phyloP scores from a whole-genome alignment of 2,888 invertebrate genomes.

The Mesorhabditis spiculigera region DNA sequence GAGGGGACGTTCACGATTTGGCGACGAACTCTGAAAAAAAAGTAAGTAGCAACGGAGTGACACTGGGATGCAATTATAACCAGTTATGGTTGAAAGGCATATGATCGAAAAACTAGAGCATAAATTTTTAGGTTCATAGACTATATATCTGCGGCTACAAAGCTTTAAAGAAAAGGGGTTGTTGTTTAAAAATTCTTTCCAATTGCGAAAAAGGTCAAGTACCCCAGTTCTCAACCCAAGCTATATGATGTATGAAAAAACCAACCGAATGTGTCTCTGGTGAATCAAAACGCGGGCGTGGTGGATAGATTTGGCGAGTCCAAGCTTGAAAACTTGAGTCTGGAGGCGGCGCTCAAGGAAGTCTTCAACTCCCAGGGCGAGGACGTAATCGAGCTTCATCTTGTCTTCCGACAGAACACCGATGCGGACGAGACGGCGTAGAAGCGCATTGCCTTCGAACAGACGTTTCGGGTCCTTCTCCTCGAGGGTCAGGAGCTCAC shows the following conservation, averaged over 20 bases:
- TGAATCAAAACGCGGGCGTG: slow-evolving; percentile 97
- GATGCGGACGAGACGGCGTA: slow-evolving; percentile 93
- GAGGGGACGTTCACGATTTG: slow-evolving; percentile 98
- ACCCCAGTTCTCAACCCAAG: too few relatives aligned
- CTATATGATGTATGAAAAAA: slow-evolving; percentile 8
- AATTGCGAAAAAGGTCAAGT: too few relatives aligned
- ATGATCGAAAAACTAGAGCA: too few relatives aligned
- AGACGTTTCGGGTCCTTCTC: slow-evolving; percentile 95
- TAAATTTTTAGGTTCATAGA: too few relatives aligned
- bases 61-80: not conserved
- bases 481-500: slow-evolving; percentile 94
- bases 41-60: slow-evolving; percentile 1
- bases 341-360: slow-evolving; percentile 98
- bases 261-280: slow-evolving; percentile 96
- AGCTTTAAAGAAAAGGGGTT: too few relatives aligned
- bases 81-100: slow-evolving; percentile 7
- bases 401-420: slow-evolving; percentile 94
- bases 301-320: slow-evolving; percentile 97
- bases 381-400: slow-evolving; percentile 99
- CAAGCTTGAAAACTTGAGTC: slow-evolving; percentile 96
- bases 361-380: slow-evolving; percentile 97
- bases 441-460: slow-evolving; percentile 97
- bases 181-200: too few relatives aligned
- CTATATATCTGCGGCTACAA: too few relatives aligned
- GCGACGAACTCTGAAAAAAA: slow-evolving; percentile 82